Evolutionary conservation across 2,888 invertebrate species (phyloP), one percentile per base, ranked within the genome.

Genomic region (Apocheima hispidaria): DNA sequence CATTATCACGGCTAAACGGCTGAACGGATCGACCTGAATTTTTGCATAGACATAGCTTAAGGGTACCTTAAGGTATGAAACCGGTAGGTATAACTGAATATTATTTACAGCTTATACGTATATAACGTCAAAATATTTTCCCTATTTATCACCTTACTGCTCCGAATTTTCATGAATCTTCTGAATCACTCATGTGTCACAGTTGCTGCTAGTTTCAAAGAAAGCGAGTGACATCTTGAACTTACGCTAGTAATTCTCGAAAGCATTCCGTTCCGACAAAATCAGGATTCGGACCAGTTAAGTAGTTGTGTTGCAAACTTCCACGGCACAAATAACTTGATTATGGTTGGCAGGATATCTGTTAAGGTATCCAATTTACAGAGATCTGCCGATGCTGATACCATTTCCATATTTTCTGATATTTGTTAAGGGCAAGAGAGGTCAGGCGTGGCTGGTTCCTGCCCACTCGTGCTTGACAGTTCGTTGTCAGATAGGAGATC

Each of bases 301-400:
- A 68, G 70, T 72, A 64, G 62, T 57, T 60, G 66, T 65, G 65
- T 66, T 57, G 70, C 68, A 72, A 74, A 60, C 62, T 56, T 66
- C 65, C 51, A 54, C 54, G 61, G 60, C 71, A 71, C 70, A 72
- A 74, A 77, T 75, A 75, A 73, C 73, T 77, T 75, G 73, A 73
- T 76, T 74, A 74, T 63, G 61, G 57, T 57, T 70, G 73, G 72
- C 72, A 69, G 66, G 63, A 66, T 62, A 74, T 75, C 70, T 68
- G 71, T 72, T 71, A 71, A 65, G 64, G 66, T 20, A 62, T 36
- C 64, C 64, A 62, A 64, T 56, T 57, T 52, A 50, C n/a, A 44
- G n/a, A 59, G 62, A 63, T 59, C 60, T 40, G 49, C 38, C 4
- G 23, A 7, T 12, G 5, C 54, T 46, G 66, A 68, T 64, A 55